Evolutionary conservation across 2,797 vertebrate species (phyloP).

Genomic region (Loriculus beryllinus): DNA sequence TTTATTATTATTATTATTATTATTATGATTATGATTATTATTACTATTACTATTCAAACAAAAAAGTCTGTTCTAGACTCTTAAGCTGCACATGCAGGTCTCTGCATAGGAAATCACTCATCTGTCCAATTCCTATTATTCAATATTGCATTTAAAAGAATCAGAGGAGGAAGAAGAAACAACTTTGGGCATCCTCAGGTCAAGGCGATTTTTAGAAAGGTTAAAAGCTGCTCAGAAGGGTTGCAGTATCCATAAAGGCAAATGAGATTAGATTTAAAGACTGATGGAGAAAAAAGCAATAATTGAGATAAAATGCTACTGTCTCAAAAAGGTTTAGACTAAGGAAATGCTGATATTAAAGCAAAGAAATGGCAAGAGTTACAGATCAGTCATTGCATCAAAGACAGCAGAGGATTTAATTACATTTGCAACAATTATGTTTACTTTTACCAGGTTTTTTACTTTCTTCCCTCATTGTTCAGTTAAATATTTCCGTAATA

Average conservation of each 20-base stretch:
- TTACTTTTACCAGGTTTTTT: constrained; percentile 65
- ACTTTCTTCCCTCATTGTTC: constrained; percentile 54
- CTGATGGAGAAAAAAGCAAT: constrained; percentile 78
- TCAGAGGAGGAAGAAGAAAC: constrained; percentile 21
- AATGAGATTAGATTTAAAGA: constrained; percentile 85
- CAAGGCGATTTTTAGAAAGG: constrained; percentile 81
- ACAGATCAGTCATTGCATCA: constrained; percentile 66
- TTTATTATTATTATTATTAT: neutral
- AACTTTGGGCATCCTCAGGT: constrained; percentile 77
- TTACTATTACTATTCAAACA: constrained; percentile 60
- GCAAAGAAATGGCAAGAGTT: constrained; percentile 72
- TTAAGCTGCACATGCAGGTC: neutral
- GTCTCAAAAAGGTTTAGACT: constrained; percentile 71
- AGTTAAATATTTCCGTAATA: constrained; percentile 69
- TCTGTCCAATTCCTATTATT: constrained; percentile 72
- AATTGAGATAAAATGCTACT: constrained; percentile 80
- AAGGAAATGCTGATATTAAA: constrained; percentile 69
- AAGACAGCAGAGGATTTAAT: constrained; percentile 63
- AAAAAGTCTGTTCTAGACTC: constrained; percentile 53
- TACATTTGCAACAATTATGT: constrained; percentile 72
- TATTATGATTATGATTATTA: neutral
- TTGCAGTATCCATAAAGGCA: constrained; percentile 81
- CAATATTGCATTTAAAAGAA: constrained; percentile 69
- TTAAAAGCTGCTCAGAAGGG: constrained; percentile 86
- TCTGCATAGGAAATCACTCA: constrained; percentile 51